A percentile compares a stretch with the other conserved stretches of the same genome.
phyloP scores from a whole-genome alignment of 2,888 invertebrate genomes.

The Agrochola litura region DNA sequence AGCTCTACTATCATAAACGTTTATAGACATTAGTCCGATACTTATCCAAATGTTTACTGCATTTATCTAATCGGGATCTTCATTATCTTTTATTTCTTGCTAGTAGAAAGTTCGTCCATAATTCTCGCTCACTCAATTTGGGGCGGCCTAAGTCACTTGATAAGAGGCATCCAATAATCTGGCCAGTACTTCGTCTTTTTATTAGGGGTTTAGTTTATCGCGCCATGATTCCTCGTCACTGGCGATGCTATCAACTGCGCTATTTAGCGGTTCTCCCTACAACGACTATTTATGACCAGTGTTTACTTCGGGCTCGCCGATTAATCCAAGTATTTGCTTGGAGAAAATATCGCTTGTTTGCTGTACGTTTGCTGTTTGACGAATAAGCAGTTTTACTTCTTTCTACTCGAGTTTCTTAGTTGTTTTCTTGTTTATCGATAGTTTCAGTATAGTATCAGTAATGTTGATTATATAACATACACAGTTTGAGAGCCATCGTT shows the following conservation, averaged over 20 bases:
- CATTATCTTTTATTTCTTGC: slow-evolving; percentile 87
- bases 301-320: slow-evolving; percentile 71
- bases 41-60: slow-evolving; percentile 78
- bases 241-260: slow-evolving; percentile 80
- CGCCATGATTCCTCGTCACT: slow-evolving; percentile 81
- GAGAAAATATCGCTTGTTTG: slow-evolving; percentile 51
- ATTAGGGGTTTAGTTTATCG: slow-evolving; percentile 85
- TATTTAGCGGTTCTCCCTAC: slow-evolving; percentile 78
- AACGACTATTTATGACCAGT: slow-evolving; percentile 73
- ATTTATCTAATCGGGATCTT: slow-evolving; percentile 86
- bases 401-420: neutral
- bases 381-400: slow-evolving; percentile 31
- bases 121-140: slow-evolving; percentile 87
- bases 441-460: neutral
- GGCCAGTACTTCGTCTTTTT: slow-evolving; percentile 83
- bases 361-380: slow-evolving; percentile 16
- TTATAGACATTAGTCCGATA: slow-evolving; percentile 57
- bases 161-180: slow-evolving; percentile 86
- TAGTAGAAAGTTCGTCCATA: slow-evolving; percentile 87
- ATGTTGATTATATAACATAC: slow-evolving; percentile 3
- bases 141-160: slow-evolving; percentile 84
- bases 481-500: slow-evolving; percentile 7
- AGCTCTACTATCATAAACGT: slow-evolving; percentile 43
- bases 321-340: slow-evolving; percentile 69
- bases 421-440: slow-evolving; percentile 1